A percentile compares a stretch with the other conserved stretches of the same genome.
Conservation (phyloP, 2,113 vertebrate species). For the Cervus canadensis region DNA sequence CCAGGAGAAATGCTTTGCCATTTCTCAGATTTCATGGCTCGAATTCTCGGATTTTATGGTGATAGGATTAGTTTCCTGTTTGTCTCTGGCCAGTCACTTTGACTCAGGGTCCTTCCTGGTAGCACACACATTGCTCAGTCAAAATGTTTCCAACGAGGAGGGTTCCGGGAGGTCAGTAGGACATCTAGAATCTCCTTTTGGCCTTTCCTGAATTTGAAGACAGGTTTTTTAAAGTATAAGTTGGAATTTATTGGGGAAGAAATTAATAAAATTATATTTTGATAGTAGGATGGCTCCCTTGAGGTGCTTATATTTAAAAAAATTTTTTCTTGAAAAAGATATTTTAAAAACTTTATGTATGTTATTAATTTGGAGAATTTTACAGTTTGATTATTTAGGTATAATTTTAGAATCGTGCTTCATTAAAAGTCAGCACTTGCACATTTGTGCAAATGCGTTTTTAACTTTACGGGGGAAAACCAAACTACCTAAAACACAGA, state of each 20-base stretch:
- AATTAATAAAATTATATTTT: neutral
- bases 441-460: neutral
- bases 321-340: neutral
- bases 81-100: neutral
- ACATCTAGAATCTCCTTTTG: neutral
- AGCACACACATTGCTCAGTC: neutral
- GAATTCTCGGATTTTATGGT: neutral
- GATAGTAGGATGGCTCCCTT: neutral
- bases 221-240: neutral
- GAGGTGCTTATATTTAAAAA: neutral
- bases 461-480: neutral
- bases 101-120: neutral
- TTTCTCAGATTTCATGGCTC: neutral
- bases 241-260: slow-evolving; percentile 18
- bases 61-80: neutral
- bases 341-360: neutral
- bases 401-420: neutral
- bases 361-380: neutral
- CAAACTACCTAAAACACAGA: neutral
- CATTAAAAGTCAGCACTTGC: neutral
- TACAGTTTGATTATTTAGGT: neutral
- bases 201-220: neutral
- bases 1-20: neutral
- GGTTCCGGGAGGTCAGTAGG: neutral
- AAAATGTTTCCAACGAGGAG: neutral